phyloP scores from a whole-genome alignment of 2,888 invertebrate genomes.

The Drosophila greeni region DNA sequence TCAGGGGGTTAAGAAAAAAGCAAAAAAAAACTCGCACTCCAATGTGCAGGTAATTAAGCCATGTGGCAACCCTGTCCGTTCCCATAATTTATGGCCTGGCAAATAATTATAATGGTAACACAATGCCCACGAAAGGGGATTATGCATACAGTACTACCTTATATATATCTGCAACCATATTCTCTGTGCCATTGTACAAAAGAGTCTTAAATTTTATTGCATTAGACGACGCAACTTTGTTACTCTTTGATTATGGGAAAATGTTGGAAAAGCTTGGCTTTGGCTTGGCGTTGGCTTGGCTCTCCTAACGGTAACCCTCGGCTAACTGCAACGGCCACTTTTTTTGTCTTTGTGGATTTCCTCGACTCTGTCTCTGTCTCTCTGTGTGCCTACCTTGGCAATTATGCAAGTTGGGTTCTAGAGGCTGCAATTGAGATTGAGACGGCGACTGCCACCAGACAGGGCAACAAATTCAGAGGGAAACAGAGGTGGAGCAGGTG shows the following conservation, averaged over 20 bases:
- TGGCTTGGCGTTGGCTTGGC: too few relatives aligned
- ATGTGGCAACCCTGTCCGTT: conserved; percentile 64
- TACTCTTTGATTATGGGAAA: conserved; percentile 68
- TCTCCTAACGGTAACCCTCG: conserved; percentile 57
- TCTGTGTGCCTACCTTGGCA: conserved; percentile 48
- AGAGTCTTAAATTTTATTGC: conserved; percentile 71
- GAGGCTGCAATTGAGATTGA: conserved; percentile 39
- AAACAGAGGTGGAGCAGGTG: background rate
- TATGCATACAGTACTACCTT: background rate
- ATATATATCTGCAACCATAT: background rate
- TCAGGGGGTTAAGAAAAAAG: background rate
- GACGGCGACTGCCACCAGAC: conserved; percentile 41
- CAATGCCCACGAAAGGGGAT: conserved; percentile 47
- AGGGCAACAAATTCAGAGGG: conserved; percentile 31
- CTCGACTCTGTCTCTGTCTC: conserved; percentile 13
- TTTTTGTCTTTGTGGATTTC: conserved; percentile 30
- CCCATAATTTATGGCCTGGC: conserved; percentile 69
- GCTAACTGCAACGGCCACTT: conserved; percentile 66
- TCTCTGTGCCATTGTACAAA: conserved; percentile 48
- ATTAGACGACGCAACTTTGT: conserved; percentile 43
- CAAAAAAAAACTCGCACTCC: conserved; percentile 27
- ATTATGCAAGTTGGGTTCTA: conserved; percentile 42
- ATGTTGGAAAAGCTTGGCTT: conserved; percentile 29
- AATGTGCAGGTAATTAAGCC: conserved; percentile 58
- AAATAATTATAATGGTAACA: conserved; percentile 70